A percentile compares a stretch with the other conserved stretches of the same genome.
Conservation (phyloP, 2,113 vertebrate genomes). For the Engystomops pustulosus region DNA sequence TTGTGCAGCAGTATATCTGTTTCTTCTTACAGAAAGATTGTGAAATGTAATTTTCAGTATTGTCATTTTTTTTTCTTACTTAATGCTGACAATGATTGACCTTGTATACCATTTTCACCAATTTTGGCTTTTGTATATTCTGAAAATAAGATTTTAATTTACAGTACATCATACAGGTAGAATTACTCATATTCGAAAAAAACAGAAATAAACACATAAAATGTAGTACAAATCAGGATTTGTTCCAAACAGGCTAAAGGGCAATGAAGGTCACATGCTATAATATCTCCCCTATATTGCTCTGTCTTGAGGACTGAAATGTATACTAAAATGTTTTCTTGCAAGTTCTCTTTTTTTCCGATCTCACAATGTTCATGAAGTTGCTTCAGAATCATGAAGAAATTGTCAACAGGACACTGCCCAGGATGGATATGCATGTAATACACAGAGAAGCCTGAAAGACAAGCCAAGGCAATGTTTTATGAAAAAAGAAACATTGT, state of each 20-base stretch:
- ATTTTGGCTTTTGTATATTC: neutral
- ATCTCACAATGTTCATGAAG: neutral
- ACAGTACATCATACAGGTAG: neutral
- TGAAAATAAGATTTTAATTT: neutral
- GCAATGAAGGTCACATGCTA: neutral
- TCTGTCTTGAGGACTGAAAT: neutral
- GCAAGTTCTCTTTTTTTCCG: neutral
- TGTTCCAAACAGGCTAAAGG: neutral
- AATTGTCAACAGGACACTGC: neutral
- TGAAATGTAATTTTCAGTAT: too few relatives aligned
- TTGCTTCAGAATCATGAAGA: neutral
- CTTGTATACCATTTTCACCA: too few relatives aligned
- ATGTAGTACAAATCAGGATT: neutral
- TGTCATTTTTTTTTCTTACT: too few relatives aligned
- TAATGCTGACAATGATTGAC: too few relatives aligned
- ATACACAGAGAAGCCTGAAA: neutral
- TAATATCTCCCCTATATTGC: neutral
- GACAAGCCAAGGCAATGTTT: neutral
- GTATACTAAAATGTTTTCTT: neutral
- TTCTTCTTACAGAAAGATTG: too few relatives aligned
- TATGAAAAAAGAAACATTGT: too few relatives aligned
- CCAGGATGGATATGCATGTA: neutral
- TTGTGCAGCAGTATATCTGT: too few relatives aligned
- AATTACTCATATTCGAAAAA: neutral
- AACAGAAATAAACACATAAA: neutral